Evolutionary conservation across 2,797 vertebrate species (phyloP), one percentile per base, ranked within the genome.

Genomic region (Selene dorsalis): DNA sequence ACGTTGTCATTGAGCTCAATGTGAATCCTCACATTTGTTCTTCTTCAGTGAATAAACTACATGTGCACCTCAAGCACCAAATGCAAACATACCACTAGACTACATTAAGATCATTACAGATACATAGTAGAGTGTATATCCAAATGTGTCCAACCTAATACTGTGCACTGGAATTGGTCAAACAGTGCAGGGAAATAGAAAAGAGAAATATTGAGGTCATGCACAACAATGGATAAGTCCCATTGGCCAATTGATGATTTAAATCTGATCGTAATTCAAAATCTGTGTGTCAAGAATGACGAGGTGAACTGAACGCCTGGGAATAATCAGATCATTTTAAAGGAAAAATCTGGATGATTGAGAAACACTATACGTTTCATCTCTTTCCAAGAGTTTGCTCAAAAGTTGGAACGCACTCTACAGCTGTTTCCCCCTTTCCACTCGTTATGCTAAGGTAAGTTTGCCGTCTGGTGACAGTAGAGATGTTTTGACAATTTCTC

Each of bases 301-400:
- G 95, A 96, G 95, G 96, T 96, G 0, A 35, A 9, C 14, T 65
- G 28, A 75, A 57, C 56, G 0, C 28, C 1, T 2, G 17, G 7
- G 38, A 48, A 17, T 30, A 30, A 22, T 7, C 8, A 28, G 45
- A 41, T n/a, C 55, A 69, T 43, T 48, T 59, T 28, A 26, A 55
- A 66, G 11, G 26, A n/a, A 55, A 45, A 4, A 16, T 20, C 20
- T 8, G 5, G 10, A 6, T 64, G 17, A 22, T 41, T 43, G 8
- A 11, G 32, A 52, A 39, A 39, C 7, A 35, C 32, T 52, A 4
- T 22, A 6, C 24, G 6, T 22, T 45, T 50, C 5, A 20, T 30
- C 30, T 57, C 18, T 32, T 22, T 39, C 18, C 9, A 20, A 14
- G 56, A 20, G 18, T 43, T 63, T 0, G 13, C 22, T 18, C 24